These are phyloP conservation scores for Priocnemis perturbator DNA, from an alignment of 2,888 invertebrate species.

Conservation along the genomic window DNA sequence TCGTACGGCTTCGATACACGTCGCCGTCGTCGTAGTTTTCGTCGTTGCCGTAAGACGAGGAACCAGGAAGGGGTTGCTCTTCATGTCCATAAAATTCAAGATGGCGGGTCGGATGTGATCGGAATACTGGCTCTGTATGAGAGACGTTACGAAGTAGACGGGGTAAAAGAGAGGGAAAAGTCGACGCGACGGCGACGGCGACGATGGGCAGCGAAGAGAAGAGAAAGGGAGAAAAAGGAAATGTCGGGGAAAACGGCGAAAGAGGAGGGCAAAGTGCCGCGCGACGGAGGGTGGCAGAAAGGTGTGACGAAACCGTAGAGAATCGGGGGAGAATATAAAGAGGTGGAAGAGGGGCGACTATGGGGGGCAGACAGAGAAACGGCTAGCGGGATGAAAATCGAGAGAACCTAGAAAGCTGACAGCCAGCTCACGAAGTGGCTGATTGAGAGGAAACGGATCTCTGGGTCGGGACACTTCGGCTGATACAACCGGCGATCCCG, in stretches of 20 bases:
- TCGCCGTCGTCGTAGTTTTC: not conserved
- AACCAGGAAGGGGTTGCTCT: constrained; percentile 11
- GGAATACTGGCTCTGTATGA: constrained; percentile 42
- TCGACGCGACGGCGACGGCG: not conserved
- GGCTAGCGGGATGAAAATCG: constrained; percentile 11
- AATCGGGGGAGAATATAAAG: constrained; percentile 1
- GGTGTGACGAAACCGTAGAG: not conserved
- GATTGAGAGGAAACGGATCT: constrained; percentile 45
- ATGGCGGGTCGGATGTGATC: constrained; percentile 47
- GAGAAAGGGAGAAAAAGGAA: not conserved
- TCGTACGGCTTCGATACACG: not conserved
- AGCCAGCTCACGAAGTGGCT: constrained; percentile 45
- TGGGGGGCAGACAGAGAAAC: not conserved
- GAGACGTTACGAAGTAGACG: constrained; percentile 23
- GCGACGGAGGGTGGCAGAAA: constrained; percentile 24
- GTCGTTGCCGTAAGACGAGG: constrained; percentile 18
- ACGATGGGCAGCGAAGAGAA: not conserved
- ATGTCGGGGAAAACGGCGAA: constrained; percentile 2
- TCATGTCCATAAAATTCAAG: constrained; percentile 47
- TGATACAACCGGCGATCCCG: constrained; percentile 15
- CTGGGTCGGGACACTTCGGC: not conserved
- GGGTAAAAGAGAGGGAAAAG: not conserved
- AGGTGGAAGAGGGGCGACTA: not conserved
- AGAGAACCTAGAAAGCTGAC: constrained; percentile 17
- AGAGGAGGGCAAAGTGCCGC: constrained; percentile 9